A percentile compares a stretch with the other conserved stretches of the same genome.
phyloP scores from a whole-genome alignment of 2,888 invertebrate genomes.

The Arge pagana region DNA sequence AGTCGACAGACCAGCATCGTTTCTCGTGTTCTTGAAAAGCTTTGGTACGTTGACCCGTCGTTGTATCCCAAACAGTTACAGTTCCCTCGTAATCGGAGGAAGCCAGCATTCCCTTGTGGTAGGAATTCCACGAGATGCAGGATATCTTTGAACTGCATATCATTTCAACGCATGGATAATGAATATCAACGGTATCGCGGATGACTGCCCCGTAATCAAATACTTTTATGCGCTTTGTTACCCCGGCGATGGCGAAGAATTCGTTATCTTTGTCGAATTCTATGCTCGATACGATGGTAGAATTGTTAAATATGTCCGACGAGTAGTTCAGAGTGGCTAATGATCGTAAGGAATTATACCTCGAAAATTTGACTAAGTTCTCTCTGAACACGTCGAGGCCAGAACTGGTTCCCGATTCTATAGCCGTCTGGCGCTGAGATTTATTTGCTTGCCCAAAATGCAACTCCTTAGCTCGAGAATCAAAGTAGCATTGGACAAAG shows the following conservation, averaged over 20 bases:
- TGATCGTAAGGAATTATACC: conserved; percentile 77
- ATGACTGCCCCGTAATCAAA: conserved; percentile 88
- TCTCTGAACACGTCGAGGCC: conserved; percentile 80
- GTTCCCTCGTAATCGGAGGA: conserved; percentile 95
- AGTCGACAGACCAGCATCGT: conserved; percentile 95
- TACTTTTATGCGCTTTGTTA: conserved; percentile 91
- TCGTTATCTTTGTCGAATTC: conserved; percentile 97
- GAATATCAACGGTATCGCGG: conserved; percentile 84
- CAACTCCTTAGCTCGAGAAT: conserved; percentile 74
- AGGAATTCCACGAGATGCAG: conserved; percentile 92
- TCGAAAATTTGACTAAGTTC: conserved; percentile 83
- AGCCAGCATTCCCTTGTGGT: conserved; percentile 84
- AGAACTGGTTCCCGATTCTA: conserved; percentile 47
- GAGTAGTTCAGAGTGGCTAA: conserved; percentile 89
- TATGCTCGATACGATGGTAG: conserved; percentile 87
- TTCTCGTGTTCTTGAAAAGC: conserved; percentile 91
- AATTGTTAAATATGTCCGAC: conserved; percentile 84
- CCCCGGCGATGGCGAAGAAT: conserved; percentile 94
- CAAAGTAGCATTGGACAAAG: conserved; percentile 85
- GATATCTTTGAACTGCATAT: conserved; percentile 91
- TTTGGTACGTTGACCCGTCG: conserved; percentile 74
- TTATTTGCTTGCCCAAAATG: conserved; percentile 62
- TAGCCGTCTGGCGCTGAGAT: conserved; percentile 39
- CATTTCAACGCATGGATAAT: conserved; percentile 92
- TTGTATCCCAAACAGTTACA: conserved; percentile 91